Conservation (phyloP, 2,888 invertebrate species). For the Dusona sp. region DNA sequence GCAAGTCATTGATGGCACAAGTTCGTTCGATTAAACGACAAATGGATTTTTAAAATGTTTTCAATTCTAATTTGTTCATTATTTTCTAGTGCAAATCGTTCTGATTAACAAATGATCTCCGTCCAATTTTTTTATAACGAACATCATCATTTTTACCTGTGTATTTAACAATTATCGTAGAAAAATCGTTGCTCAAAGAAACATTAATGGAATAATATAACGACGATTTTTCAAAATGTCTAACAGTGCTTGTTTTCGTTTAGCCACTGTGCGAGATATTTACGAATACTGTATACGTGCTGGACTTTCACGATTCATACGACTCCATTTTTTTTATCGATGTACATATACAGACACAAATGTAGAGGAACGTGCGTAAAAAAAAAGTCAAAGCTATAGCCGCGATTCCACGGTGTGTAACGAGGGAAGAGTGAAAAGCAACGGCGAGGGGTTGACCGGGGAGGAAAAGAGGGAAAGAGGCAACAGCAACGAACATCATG, state of each 20-base stretch:
- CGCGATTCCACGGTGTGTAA: slow-evolving; percentile 39
- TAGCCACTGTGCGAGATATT: not conserved
- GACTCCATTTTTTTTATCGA: slow-evolving; percentile 37
- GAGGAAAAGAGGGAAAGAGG: slow-evolving; percentile 39
- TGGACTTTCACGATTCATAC: slow-evolving; percentile 29
- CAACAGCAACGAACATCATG: slow-evolving; percentile 46
- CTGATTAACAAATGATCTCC: not conserved
- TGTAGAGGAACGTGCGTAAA: not conserved
- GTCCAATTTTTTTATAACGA: not conserved
- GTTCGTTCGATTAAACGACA: not conserved
- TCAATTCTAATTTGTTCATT: not conserved
- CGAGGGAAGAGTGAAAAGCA: slow-evolving; percentile 21
- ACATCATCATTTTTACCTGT: not conserved
- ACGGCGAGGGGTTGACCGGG: slow-evolving; percentile 3
- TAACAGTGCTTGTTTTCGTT: not conserved
- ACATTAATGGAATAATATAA: not conserved
- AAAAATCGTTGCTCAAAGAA: not conserved
- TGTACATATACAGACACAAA: slow-evolving; percentile 3
- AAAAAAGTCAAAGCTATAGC: slow-evolving; percentile 21
- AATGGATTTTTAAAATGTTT: not conserved
- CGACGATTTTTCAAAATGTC: not conserved
- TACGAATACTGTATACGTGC: not conserved
- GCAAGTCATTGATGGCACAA: not conserved
- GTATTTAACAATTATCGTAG: not conserved
- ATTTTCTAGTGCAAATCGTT: not conserved